Evolutionary conservation across 2,797 vertebrate species (phyloP).

Genomic region (Acanthurus tractus): DNA sequence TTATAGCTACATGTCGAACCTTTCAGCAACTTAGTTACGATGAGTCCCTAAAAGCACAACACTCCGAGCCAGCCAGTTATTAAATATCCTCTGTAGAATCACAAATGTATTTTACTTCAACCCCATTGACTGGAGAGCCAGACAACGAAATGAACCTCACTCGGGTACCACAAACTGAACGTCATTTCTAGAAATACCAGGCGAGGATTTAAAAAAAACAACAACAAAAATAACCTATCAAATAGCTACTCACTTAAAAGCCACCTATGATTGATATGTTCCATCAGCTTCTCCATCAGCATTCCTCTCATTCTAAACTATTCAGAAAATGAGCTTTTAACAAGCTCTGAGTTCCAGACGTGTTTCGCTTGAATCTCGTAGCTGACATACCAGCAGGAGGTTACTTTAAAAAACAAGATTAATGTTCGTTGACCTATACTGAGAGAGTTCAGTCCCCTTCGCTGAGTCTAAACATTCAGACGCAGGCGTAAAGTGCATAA

Average conservation of each 20-base stretch:
- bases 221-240: not conserved
- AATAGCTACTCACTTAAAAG: not conserved
- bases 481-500: constrained; percentile 35
- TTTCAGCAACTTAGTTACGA: not conserved
- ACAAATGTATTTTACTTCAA: constrained; percentile 5
- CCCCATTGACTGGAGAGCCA: not conserved
- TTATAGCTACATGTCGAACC: not conserved
- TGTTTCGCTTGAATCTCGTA: constrained; percentile 43
- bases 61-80: not conserved
- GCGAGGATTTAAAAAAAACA: not conserved
- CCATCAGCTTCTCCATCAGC: constrained; percentile 28
- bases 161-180: not conserved
- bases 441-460: constrained; percentile 42
- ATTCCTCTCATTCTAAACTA: constrained; percentile 13
- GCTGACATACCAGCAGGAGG: constrained; percentile 32
- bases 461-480: constrained; percentile 61
- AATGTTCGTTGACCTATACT: constrained; percentile 56
- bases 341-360: constrained; percentile 33
- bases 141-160: constrained; percentile 7
- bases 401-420: constrained; percentile 63
- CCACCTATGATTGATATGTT: constrained; percentile 1
- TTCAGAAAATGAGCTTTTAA: constrained; percentile 34
- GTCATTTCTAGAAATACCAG: constrained; percentile 18
- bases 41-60: too few species aligned
- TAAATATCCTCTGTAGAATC: not conserved